Evolutionary conservation across 2,888 invertebrate genomes (phyloP).

Genomic region (Emmelina monodactyla): DNA sequence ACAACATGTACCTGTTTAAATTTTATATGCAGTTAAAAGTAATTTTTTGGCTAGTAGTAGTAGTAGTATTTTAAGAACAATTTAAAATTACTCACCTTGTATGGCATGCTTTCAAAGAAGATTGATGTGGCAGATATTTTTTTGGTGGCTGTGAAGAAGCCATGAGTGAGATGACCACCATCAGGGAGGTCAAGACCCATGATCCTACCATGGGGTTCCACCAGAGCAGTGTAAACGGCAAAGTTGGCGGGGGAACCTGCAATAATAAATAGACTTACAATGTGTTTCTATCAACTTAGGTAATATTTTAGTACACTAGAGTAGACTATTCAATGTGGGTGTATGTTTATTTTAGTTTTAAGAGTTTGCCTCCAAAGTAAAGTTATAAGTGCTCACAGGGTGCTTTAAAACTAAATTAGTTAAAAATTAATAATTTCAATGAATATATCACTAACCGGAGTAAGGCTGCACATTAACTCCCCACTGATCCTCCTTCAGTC

Average conservation of each 20-base stretch:
- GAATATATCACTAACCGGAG: constrained; percentile 72
- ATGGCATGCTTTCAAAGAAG: constrained; percentile 98
- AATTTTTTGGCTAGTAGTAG: neutral
- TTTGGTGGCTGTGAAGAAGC: constrained; percentile 88
- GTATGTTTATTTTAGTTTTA: neutral
- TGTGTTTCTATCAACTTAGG: no score
- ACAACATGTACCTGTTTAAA: no score
- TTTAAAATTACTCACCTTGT: constrained; percentile 71
- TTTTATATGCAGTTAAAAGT: no score
- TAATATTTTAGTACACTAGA: no score
- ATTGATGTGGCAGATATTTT: constrained; percentile 97
- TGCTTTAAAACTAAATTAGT: neutral
- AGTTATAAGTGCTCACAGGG: neutral
- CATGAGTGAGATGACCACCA: constrained; percentile 95
- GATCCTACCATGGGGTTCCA: constrained; percentile 92
- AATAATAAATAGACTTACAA: no score
- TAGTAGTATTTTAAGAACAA: neutral
- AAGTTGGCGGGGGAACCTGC: constrained; percentile 95
- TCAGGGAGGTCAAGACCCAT: constrained; percentile 97
- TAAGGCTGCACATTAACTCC: constrained; percentile 98
- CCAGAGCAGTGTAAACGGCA: constrained; percentile 91
- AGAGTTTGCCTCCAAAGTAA: neutral
- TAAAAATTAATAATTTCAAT: no score
- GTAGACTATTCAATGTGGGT: no score
- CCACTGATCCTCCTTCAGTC: constrained; percentile 86